A percentile compares a stretch with the other conserved stretches of the same genome.
Conservation (phyloP, 2,797 vertebrate species). For the Chaetophractus vellerosus region DNA sequence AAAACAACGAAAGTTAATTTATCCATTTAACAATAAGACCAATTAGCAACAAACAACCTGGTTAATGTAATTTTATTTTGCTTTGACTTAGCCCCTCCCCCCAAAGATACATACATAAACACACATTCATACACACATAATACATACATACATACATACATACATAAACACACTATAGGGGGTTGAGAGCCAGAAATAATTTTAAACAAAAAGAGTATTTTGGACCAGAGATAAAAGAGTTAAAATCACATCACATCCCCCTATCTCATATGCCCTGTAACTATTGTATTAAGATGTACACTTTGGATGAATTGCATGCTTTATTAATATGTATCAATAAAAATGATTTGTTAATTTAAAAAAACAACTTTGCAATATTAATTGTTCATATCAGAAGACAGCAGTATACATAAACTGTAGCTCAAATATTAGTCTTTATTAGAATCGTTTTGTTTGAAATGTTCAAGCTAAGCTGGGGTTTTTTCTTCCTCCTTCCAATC, state of each 20-base stretch:
- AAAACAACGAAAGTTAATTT: neutral
- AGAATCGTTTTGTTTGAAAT: slow-evolving; percentile 17
- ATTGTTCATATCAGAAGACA: neutral
- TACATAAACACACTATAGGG: neutral
- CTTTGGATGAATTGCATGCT: no score
- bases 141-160: neutral
- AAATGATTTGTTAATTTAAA: neutral
- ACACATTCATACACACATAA: neutral
- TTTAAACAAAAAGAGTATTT: slow-evolving; percentile 54
- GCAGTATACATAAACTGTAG: neutral
- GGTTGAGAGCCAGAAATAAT: slow-evolving; percentile 45
- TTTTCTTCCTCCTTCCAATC: neutral
- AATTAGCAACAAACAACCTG: slow-evolving; percentile 8
- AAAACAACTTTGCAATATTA: slow-evolving; percentile 17
- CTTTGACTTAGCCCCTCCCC: neutral
- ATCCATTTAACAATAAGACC: slow-evolving; percentile 15
- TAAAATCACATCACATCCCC: neutral
- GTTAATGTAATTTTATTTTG: slow-evolving; percentile 39
- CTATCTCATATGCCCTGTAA: neutral
- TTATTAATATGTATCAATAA: no score
- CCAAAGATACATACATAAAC: neutral
- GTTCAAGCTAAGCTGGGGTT: neutral
- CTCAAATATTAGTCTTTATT: neutral
- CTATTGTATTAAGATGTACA: neutral
- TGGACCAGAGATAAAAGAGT: slow-evolving; percentile 33